Conservation (phyloP, 2,888 invertebrate genomes). For the Parascotia fuliginaria region DNA sequence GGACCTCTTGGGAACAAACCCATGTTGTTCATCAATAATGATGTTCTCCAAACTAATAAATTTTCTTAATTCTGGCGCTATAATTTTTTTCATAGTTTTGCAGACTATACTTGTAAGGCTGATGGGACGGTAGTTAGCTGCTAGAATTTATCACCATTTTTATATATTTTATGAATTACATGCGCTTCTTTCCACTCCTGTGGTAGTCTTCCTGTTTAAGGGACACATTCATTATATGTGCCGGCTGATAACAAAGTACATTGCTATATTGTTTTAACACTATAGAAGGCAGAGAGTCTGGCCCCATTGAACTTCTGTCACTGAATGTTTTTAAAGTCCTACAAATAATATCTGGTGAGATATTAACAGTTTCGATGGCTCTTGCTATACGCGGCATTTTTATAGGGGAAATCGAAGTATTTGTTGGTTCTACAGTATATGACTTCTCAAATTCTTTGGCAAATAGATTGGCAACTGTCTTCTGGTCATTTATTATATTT, state of each 20-base stretch:
- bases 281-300: background rate
- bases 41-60: background rate
- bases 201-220: background rate
- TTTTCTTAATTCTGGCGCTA: background rate
- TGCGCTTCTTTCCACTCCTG: background rate
- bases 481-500: too few relatives aligned
- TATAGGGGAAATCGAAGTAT: background rate
- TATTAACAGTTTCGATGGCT: too few relatives aligned
- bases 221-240: too few relatives aligned
- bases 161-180: background rate
- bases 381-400: too few relatives aligned
- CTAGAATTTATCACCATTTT: background rate
- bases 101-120: background rate
- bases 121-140: background rate
- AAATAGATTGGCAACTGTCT: too few relatives aligned
- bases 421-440: background rate
- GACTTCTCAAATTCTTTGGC: background rate
- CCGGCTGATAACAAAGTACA: background rate
- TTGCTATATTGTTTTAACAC: background rate
- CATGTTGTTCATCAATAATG: background rate
- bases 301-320: slow-evolving; percentile 1
- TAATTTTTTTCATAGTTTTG: background rate
- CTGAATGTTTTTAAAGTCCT: background rate
- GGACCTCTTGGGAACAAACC: background rate
- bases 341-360: too few relatives aligned